A percentile compares a stretch with the other conserved stretches of the same genome.
Evolutionary conservation across 2,797 vertebrate species (phyloP).

Genomic region (Vipera ursinii): DNA sequence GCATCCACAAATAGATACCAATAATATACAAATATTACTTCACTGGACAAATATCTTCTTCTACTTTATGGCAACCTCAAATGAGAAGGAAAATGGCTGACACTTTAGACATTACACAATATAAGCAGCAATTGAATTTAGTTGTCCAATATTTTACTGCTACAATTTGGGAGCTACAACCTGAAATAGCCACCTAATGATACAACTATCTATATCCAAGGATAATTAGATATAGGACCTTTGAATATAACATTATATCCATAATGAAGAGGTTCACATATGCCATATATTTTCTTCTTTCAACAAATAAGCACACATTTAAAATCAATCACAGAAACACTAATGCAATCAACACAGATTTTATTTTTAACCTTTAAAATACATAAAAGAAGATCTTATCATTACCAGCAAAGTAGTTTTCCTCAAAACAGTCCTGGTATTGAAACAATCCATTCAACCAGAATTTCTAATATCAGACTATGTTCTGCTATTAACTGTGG

Average conservation of each 20-base stretch:
- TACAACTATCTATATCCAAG: background rate
- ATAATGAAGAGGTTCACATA: background rate
- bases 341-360: background rate
- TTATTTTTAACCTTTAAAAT: background rate
- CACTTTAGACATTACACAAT: background rate
- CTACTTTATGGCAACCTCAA: no score
- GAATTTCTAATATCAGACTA: background rate
- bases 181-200: background rate
- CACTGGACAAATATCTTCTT: background rate
- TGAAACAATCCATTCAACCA: background rate
- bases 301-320: background rate
- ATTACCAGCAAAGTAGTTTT: background rate
- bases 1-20: background rate
- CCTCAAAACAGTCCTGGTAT: background rate
- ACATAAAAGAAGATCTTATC: background rate
- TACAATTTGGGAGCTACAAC: background rate
- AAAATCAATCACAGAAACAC: background rate
- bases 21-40: background rate
- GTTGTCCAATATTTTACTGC: background rate
- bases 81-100: no score
- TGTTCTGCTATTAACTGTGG: background rate
- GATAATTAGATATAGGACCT: background rate
- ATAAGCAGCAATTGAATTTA: background rate
- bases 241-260: background rate
- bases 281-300: background rate